Base-by-base conservation (phyloP, 1,140 invertebrate species). In the Cydia pomonella region DNA sequence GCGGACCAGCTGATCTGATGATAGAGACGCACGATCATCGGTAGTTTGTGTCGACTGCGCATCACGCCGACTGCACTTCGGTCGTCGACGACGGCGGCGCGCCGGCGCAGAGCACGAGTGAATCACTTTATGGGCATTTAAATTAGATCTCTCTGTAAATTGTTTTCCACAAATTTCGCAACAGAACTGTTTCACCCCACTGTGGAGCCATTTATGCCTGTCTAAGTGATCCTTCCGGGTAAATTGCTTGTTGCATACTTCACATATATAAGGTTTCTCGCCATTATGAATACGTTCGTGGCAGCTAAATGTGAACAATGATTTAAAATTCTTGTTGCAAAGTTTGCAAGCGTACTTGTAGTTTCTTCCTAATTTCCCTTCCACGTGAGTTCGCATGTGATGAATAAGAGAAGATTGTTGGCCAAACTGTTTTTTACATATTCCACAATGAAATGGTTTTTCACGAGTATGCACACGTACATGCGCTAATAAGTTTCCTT, bases 321-420 rank as follows among this genome's bases (percentile, higher is more conserved):
- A 23, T 10, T 23, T 59, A 23, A 59, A 59, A 23, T 59, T 21
- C 53, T 23, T 21, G 21, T 59, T 59, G 53, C 53, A 59, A 23
- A 18, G 53, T 12, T 59, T 23, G 9, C 53, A 59, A 12, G 9
- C 7, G 21, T 59, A 59, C 21, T 21, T 23, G 53, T 23, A 23
- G 9, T 59, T 59, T 23, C 53, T 59, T 10, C 18, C 18, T 21
- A n/a, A 2, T 59, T 59, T 59, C 21, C 53, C 53, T 21, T 3
- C 53, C 6, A 2, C 21, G 21, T 59, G 53, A 23, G 53, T 59
- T 23, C 21, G 53, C 53, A 23, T 59, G 53, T 59, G 53, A 59
- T 59, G 53, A 59, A 18, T 59, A 59, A 59, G 53, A 23, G 16
- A 21, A 59, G 53, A 59, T 59, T 59, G 53, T n/a, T 59, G 53